Percentiles rank a stretch among this genome's conserved stretches.
phyloP scores from a whole-genome alignment of 1,140 invertebrate species.

The Aradophagus sp. region DNA sequence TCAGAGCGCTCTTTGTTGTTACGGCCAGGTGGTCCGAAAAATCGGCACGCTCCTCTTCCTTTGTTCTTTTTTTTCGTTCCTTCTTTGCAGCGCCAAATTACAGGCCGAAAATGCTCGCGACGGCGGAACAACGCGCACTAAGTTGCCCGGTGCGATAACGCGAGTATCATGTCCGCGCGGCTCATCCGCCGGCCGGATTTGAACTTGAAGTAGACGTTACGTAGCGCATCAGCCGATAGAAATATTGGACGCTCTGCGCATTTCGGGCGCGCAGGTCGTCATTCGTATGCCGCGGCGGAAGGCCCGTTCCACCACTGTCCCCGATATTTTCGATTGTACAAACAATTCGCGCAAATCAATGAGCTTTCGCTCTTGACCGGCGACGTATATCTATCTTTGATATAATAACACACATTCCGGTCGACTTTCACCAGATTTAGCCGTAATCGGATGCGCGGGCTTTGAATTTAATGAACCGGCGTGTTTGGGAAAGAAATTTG shows the following conservation, averaged over 20 bases:
- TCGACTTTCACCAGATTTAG: slow-evolving; percentile 38
- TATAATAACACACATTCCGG: slow-evolving; percentile 50
- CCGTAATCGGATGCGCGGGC: slow-evolving; percentile 22
- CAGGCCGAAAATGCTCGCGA: too few relatives aligned
- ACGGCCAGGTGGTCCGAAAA: too few relatives aligned
- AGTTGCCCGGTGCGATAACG: too few relatives aligned
- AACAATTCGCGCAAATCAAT: slow-evolving; percentile 50
- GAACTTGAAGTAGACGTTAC: slow-evolving; percentile 51
- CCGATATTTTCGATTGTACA: slow-evolving; percentile 48
- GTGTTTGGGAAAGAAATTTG: background rate
- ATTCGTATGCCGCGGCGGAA: slow-evolving; percentile 55
- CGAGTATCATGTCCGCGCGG: slow-evolving; percentile 27
- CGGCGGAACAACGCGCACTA: background rate
- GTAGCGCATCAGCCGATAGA: slow-evolving; percentile 25
- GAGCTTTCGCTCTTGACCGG: slow-evolving; percentile 53
- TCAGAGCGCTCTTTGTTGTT: slow-evolving; percentile 1
- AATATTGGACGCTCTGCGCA: slow-evolving; percentile 52
- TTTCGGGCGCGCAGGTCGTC: slow-evolving; percentile 52
- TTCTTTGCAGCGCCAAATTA: too few relatives aligned
- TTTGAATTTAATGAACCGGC: slow-evolving; percentile 31
- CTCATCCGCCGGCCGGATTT: slow-evolving; percentile 57
- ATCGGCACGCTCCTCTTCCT: too few relatives aligned
- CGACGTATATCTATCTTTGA: slow-evolving; percentile 26
- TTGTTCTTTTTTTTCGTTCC: too few relatives aligned
- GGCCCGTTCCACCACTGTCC: slow-evolving; percentile 53